These are phyloP conservation scores for Prunella himalayana DNA, from an alignment of 2,113 vertebrate genomes.

Conservation along the genomic window DNA sequence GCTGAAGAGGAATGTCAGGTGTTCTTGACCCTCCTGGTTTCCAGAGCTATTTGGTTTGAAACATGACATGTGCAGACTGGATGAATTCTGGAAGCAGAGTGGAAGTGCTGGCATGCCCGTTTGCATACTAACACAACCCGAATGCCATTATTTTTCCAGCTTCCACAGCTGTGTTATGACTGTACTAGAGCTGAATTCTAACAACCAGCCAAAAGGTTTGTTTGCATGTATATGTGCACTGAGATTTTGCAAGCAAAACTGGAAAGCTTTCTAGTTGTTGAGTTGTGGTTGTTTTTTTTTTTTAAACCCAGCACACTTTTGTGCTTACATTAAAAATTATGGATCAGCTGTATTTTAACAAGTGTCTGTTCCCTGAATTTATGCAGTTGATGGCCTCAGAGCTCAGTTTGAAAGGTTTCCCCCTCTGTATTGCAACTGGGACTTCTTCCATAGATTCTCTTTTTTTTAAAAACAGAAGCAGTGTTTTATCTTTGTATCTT, in stretches of 20 bases:
- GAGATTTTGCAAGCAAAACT: slow-evolving; percentile 47
- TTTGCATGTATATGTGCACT: slow-evolving; percentile 25
- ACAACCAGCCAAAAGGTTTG: slow-evolving; percentile 66
- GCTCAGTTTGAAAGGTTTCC: slow-evolving; percentile 61
- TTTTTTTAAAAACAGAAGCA: slow-evolving; percentile 16
- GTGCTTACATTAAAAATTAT: slow-evolving; percentile 59
- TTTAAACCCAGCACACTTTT: slow-evolving; percentile 20
- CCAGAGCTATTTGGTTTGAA: slow-evolving; percentile 1
- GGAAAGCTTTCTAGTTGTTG: slow-evolving; percentile 49
- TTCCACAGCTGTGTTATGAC: slow-evolving; percentile 67
- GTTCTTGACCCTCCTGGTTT: slow-evolving; percentile 37
- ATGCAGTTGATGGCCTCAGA: slow-evolving; percentile 41
- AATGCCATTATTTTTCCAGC: slow-evolving; percentile 63
- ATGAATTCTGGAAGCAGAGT: slow-evolving; percentile 50
- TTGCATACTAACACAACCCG: slow-evolving; percentile 56
- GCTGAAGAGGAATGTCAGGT: neutral
- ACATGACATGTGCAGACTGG: neutral
- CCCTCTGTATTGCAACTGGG: slow-evolving; percentile 49
- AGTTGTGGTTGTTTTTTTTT: neutral
- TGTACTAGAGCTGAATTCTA: slow-evolving; percentile 65
- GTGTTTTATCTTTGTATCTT: slow-evolving; percentile 73
- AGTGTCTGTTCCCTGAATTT: slow-evolving; percentile 55
- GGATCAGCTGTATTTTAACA: slow-evolving; percentile 48
- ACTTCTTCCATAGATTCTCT: slow-evolving; percentile 56
- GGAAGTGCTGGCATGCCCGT: slow-evolving; percentile 11